Evolutionary conservation across 2,113 vertebrate genomes (phyloP).

Genomic region (Australoheros scitulus): DNA sequence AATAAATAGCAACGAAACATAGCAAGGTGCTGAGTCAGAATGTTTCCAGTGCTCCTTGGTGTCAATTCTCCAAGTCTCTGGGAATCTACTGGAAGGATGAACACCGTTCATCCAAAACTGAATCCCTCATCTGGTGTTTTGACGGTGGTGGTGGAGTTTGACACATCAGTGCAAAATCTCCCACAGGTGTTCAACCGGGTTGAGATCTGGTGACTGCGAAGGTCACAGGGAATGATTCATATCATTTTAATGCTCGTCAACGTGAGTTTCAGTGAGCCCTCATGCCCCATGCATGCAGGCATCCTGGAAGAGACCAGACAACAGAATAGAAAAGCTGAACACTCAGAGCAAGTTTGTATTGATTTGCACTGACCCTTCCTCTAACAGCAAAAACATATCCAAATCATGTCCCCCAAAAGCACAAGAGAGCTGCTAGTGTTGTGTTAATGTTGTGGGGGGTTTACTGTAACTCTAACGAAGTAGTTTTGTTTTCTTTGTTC

Average conservation of each 20-base stretch:
- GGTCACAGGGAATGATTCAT: not conserved
- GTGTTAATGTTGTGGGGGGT: not conserved
- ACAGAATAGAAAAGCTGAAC: not conserved
- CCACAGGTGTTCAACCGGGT: not conserved
- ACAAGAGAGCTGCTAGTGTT: not conserved
- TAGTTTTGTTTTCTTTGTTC: not conserved
- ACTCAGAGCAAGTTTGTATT: not conserved
- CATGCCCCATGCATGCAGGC: not conserved
- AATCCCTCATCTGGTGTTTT: slow-evolving; percentile 5
- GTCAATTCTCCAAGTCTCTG: not conserved
- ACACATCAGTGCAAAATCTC: not conserved
- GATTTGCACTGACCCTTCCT: not conserved
- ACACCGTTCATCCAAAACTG: not conserved
- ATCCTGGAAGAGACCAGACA: not conserved
- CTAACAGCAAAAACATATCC: not conserved
- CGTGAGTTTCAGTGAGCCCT: not conserved
- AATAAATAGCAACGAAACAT: not conserved
- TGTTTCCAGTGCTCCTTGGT: not conserved
- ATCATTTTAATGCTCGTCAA: slow-evolving; percentile 2
- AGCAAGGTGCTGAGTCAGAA: not conserved
- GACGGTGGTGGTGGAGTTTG: not conserved
- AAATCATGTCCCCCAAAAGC: not conserved
- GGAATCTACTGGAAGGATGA: not conserved
- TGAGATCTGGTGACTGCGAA: not conserved
- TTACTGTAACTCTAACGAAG: not conserved